Base-by-base conservation (phyloP, 2,888 invertebrate species). In the Acrobasis repandana region DNA sequence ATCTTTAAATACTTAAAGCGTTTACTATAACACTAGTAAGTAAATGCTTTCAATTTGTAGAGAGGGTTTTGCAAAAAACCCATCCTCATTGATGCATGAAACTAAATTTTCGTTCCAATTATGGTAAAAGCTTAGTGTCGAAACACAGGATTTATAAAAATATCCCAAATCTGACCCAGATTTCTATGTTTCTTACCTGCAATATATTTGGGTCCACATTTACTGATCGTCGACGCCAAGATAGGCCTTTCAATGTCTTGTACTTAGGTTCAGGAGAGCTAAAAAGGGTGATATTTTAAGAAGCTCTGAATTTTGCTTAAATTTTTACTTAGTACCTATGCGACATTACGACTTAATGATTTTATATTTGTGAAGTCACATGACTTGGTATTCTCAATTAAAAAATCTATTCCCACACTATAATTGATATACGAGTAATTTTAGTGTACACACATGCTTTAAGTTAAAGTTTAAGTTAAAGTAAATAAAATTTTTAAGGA, bases 131-230 rank as follows among this genome's bases (percentile, higher is more conserved):
- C 56, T 43, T 28, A 20, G 56, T 56, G 46, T 20, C 20, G 28
- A 20, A 43, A 38, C 38, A 11, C 46, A 56, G 46, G 46, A n/a
- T 28, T 56, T 18, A 43, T 33, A 46, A 46, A 56, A 56, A 56
- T 56, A 56, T 46, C 20, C 43, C 20, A 36, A 58, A 49, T 58
- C 48, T 36, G 48, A 58, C 57, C 57, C 57, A 48, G n/a, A 49
- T 48, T 57, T 58, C 10, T 8, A 56, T 20, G 43, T 34, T 58
- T n/a, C n/a, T 58, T 49, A 15, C 14, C 36, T 33, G 18, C 34
- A 58, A 58, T 58, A 56, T 9, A 47, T 58, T 58, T 34, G 11
- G 48, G 36, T 9, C 6, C 48, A 11, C 9, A n/a, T 14, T 47
- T 6, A 56, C 18, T 15, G 46, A 15, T 33, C 46, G 47, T 28